phyloP scores from a whole-genome alignment of 2,888 invertebrate genomes.

The Scaptomyza caliginosa region DNA sequence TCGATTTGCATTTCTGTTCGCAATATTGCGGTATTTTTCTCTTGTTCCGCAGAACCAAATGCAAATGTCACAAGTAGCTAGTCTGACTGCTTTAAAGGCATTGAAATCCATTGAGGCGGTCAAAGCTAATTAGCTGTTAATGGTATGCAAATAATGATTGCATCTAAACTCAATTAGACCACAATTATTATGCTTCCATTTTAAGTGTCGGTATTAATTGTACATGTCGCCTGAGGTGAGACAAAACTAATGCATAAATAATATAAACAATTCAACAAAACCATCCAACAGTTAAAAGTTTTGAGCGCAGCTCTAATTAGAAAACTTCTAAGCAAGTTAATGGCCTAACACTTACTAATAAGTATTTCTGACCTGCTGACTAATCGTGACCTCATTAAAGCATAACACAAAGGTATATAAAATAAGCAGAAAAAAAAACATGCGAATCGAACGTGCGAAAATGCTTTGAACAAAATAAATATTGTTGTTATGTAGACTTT shows the following conservation, averaged over 20 bases:
- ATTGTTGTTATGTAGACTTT: no score
- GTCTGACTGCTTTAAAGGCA: conserved; percentile 10
- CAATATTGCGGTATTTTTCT: conserved; percentile 2
- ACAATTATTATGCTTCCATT: conserved; percentile 45
- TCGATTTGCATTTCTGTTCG: conserved; percentile 25
- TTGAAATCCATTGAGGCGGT: not conserved
- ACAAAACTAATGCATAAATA: conserved; percentile 52
- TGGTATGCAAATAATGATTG: conserved; percentile 58
- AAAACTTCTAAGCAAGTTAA: conserved; percentile 61
- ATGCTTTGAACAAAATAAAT: conserved; percentile 56
- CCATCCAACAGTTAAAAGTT: conserved; percentile 50
- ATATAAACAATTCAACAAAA: conserved; percentile 25
- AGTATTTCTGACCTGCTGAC: conserved; percentile 37
- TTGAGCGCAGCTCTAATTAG: conserved; percentile 60
- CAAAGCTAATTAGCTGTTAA: conserved; percentile 30
- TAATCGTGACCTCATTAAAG: conserved; percentile 78
- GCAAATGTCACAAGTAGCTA: conserved; percentile 13
- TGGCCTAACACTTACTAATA: conserved; percentile 8
- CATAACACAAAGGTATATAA: conserved; percentile 28
- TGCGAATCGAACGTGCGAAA: conserved; percentile 64
- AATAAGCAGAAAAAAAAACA: no score
- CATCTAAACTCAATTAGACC: conserved; percentile 59
- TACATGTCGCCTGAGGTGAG: conserved; percentile 11
- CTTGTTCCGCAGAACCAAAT: not conserved
- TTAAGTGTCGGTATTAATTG: conserved; percentile 46